Percentiles rank a stretch among this genome's conserved stretches.
Conservation (phyloP, 2,797 vertebrate species). For the Crocidura indochinensis region DNA sequence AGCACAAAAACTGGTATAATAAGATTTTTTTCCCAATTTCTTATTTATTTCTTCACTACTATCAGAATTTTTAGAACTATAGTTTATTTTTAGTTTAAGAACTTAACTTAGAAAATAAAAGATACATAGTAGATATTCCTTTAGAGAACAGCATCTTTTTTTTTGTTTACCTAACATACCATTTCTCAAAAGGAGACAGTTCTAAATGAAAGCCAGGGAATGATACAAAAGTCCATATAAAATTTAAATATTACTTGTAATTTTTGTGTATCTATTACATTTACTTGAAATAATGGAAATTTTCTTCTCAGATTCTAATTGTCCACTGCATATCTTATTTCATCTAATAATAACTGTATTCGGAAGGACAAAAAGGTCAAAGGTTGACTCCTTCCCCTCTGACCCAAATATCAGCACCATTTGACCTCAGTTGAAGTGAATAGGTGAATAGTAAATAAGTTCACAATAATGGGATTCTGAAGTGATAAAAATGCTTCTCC, state of each 20-base stretch:
- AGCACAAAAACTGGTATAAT: not conserved
- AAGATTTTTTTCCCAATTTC: not conserved
- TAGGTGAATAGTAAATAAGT: not conserved
- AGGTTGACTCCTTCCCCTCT: not conserved
- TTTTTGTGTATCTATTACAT: not conserved
- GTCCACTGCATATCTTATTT: not conserved
- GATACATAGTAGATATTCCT: not conserved
- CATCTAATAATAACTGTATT: not conserved
- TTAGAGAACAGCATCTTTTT: not conserved
- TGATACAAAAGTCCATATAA: not conserved
- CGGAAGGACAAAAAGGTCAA: not conserved
- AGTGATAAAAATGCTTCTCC: too few relatives aligned
- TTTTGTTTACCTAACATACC: not conserved
- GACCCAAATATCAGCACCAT: not conserved
- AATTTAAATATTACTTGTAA: not conserved
- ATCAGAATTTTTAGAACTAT: conserved; percentile 31
- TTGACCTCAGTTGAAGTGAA: not conserved
- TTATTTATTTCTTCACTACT: not conserved
- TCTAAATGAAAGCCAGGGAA: not conserved
- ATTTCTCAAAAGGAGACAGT: not conserved
- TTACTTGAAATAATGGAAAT: not conserved
- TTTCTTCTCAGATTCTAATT: not conserved
- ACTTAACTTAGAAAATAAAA: not conserved
- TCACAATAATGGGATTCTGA: not conserved
- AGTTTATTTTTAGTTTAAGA: conserved; percentile 34